phyloP scores from a whole-genome alignment of 1,140 invertebrate genomes.

The Aphelinus atriplicis region DNA sequence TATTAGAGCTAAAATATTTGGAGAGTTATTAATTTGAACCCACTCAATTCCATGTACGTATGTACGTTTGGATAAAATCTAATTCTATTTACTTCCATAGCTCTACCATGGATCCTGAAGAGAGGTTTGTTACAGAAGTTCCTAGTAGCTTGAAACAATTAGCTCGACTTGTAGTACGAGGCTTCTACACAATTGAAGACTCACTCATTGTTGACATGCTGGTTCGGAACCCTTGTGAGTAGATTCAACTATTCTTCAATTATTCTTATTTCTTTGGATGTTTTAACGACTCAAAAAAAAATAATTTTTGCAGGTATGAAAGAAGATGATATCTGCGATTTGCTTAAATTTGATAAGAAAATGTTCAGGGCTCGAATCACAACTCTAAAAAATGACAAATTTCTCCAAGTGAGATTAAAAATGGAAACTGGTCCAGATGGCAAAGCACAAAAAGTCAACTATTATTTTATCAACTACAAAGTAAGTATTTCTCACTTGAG shows the following conservation, averaged over 20 bases:
- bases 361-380: conserved; percentile 89
- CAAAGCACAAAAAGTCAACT: conserved; percentile 97
- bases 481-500: background rate
- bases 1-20: too few relatives aligned
- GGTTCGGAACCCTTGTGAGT: conserved; percentile 89
- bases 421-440: conserved; percentile 96
- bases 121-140: conserved; percentile 79
- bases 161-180: conserved; percentile 87
- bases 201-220: conserved; percentile 94
- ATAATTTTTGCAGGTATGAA: conserved; percentile 79
- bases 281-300: background rate
- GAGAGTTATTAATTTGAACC: too few relatives aligned
- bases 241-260: conserved; percentile 17
- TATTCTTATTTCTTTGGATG: conserved; percentile 22
- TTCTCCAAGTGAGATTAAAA: conserved; percentile 90
- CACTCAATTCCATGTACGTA: too few relatives aligned
- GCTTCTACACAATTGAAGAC: conserved; percentile 95
- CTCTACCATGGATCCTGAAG: conserved; percentile 57
- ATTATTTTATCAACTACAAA: conserved; percentile 98
- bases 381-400: conserved; percentile 90
- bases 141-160: conserved; percentile 91
- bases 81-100: conserved; percentile 8
- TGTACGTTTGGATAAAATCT: too few relatives aligned
- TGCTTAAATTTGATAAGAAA: conserved; percentile 94
- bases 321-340: conserved; percentile 94